Percentiles rank a stretch among this genome's conserved stretches.
phyloP scores from a whole-genome alignment of 2,797 vertebrate species.

The Coracias cyanogaster region DNA sequence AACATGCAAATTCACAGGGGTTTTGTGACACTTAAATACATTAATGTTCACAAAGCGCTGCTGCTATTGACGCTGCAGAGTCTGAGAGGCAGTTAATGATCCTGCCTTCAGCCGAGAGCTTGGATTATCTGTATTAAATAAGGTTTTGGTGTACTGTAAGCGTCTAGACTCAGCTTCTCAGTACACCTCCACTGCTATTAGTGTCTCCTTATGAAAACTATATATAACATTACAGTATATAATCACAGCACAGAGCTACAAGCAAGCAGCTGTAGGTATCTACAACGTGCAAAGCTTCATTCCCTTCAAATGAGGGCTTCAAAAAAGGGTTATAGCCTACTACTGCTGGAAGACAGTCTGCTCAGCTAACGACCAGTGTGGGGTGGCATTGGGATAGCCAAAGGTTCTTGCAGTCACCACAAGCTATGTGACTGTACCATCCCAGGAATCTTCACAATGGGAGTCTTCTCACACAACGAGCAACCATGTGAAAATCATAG shows the following conservation, averaged over 20 bases:
- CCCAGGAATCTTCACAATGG: not conserved
- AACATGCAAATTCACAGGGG: not conserved
- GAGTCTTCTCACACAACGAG: not conserved
- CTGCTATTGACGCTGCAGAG: not conserved
- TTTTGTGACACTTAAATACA: not conserved
- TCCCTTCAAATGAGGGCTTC: not conserved
- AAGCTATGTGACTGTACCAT: not conserved
- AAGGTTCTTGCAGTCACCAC: not conserved
- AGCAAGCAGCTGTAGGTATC: not conserved
- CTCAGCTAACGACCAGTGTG: not conserved
- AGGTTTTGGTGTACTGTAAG: slow-evolving; percentile 7
- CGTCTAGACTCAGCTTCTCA: slow-evolving; percentile 54
- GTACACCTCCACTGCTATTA: slow-evolving; percentile 55
- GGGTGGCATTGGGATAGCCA: not conserved
- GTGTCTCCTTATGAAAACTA: slow-evolving; percentile 47
- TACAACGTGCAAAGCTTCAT: not conserved
- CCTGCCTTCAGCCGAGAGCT: not conserved
- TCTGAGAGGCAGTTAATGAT: not conserved
- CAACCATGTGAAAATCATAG: not conserved
- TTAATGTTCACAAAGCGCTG: not conserved
- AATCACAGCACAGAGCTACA: slow-evolving; percentile 36
- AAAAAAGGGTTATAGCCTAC: not conserved
- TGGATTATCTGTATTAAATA: slow-evolving; percentile 11
- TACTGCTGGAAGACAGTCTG: not conserved
- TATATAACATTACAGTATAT: slow-evolving; percentile 17